Percentiles rank a stretch among this genome's conserved stretches.
Evolutionary conservation across 1,140 invertebrate genomes (phyloP).

Genomic region (Drosophila bifasciata): DNA sequence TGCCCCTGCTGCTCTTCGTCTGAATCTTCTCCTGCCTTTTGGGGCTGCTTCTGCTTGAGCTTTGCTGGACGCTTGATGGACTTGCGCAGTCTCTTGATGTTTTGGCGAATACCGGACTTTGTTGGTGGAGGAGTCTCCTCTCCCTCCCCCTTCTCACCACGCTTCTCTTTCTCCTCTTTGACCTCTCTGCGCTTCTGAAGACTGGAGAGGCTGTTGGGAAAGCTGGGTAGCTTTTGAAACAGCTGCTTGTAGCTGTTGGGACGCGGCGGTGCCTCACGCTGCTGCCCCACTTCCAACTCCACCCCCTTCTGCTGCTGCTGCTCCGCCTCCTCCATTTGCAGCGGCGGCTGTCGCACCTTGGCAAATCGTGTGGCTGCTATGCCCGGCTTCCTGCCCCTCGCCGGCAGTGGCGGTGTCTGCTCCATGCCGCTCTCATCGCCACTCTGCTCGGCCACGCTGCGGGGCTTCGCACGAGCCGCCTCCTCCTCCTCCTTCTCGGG

Average conservation of each 20-base stretch:
- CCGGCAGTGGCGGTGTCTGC: slow-evolving; percentile 27
- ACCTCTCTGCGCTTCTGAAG: slow-evolving; percentile 2
- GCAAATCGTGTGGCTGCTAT: slow-evolving; percentile 72
- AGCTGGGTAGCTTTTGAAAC: slow-evolving; percentile 27
- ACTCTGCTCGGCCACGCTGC: slow-evolving; percentile 39
- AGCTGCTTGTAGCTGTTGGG: slow-evolving; percentile 37
- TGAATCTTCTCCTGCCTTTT: slow-evolving; percentile 11
- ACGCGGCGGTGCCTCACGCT: slow-evolving; percentile 7
- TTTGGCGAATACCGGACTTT: slow-evolving; percentile 43
- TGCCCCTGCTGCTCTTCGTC: slow-evolving; percentile 17
- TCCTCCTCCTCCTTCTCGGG: slow-evolving; percentile 27
- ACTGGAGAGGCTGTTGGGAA: slow-evolving; percentile 24
- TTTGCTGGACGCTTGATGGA: slow-evolving; percentile 66
- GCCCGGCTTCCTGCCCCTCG: slow-evolving; percentile 45
- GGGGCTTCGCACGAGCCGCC: slow-evolving; percentile 10
- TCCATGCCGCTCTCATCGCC: slow-evolving; percentile 74
- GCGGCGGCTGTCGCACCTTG: slow-evolving; percentile 64
- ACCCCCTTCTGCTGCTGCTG: neutral
- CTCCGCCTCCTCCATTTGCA: slow-evolving; percentile 41
- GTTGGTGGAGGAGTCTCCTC: neutral
- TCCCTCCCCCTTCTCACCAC: neutral
- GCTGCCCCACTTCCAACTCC: neutral
- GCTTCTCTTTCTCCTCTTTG: slow-evolving; percentile 3
- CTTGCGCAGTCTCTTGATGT: slow-evolving; percentile 61
- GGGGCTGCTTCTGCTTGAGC: neutral